Conservation (phyloP, 2,797 vertebrate genomes). For the Babyrousa celebensis region DNA sequence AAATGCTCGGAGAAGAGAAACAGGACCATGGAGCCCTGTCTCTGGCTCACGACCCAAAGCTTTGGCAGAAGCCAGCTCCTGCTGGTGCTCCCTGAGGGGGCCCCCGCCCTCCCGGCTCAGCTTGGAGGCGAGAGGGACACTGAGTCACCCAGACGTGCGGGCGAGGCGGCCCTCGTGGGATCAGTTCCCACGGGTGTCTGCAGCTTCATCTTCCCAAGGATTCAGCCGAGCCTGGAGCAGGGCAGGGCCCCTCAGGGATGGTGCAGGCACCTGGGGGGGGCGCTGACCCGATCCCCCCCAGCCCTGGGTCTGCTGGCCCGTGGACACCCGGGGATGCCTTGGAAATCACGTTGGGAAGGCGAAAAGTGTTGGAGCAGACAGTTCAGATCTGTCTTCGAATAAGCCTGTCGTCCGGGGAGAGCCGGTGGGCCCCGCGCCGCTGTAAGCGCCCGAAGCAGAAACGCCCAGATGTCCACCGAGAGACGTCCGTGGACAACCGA, state of each 20-base stretch:
- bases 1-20: neutral
- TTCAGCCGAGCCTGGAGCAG: neutral
- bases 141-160: neutral
- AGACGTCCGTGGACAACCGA: neutral
- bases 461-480: neutral
- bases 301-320: neutral
- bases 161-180: neutral
- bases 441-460: neutral
- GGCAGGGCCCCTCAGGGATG: neutral
- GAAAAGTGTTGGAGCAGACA: no score
- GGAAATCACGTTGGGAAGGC: neutral
- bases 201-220: neutral
- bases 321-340: neutral
- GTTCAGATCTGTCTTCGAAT: no score
- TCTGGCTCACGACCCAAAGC: neutral
- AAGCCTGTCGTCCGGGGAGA: neutral
- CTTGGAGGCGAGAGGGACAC: neutral
- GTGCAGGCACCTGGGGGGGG: neutral
- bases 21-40: neutral
- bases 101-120: neutral
- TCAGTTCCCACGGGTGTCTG: no score
- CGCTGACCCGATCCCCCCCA: neutral
- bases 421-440: neutral
- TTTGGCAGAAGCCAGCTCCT: neutral
- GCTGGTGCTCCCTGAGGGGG: rapidly evolving